phyloP scores from a whole-genome alignment of 2,113 vertebrate genomes.

The Axis porcinus region DNA sequence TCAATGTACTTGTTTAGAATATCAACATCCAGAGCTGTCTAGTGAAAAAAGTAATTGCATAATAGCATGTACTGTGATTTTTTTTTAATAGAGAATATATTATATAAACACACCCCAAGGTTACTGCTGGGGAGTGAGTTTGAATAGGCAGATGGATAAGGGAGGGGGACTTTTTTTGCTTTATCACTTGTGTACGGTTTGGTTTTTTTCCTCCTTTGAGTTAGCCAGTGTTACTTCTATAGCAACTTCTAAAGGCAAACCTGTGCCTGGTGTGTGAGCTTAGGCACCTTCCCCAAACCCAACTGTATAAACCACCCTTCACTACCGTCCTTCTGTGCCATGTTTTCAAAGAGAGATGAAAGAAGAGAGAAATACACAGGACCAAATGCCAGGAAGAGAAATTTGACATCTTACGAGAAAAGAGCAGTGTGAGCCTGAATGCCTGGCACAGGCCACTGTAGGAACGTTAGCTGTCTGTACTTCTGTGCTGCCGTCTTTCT shows the following conservation, averaged over 20 bases:
- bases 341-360: not conserved
- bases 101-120: not conserved
- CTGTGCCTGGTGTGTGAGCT: not conserved
- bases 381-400: not conserved
- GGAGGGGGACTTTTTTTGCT: not conserved
- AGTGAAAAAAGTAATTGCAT: not conserved
- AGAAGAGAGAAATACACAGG: not conserved
- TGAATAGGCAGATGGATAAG: not conserved
- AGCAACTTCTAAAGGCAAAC: not conserved
- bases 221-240: not conserved
- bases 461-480: accelerated
- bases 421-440: not conserved
- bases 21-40: not conserved
- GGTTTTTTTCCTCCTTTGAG: not conserved
- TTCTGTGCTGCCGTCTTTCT: not conserved
- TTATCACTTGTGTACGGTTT: not conserved
- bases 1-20: not conserved
- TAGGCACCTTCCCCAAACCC: not conserved
- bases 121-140: not conserved
- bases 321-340: not conserved
- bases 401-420: not conserved
- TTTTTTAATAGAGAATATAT: not conserved
- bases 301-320: not conserved
- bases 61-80: not conserved
- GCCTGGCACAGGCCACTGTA: accelerated